Evolutionary conservation across 2,113 vertebrate genomes (phyloP), one percentile per base, ranked within the genome.

Genomic region (Astur gentilis): DNA sequence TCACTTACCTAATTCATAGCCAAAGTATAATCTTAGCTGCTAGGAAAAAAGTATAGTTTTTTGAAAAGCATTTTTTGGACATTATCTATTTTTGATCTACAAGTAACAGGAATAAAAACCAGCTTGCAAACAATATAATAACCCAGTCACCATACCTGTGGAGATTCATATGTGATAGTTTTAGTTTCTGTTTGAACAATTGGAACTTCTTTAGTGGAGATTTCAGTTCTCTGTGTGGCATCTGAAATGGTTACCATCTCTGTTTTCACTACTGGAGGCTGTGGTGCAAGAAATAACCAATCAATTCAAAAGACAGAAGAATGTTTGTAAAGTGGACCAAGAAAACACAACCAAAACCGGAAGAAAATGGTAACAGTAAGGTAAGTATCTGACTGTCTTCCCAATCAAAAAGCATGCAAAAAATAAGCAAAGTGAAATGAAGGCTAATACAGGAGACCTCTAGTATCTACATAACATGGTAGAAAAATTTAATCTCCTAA

Each of bases 171-270:
- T 18, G 99, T 99, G 99, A 99, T 99, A 96, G 99, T 99, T 99
- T 99, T 99, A 97, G 99, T 99, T 98, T 99, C 99, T 57, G 99
- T 99, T 98, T 99, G 99, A 84, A 99, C 99, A 98, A 99, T 99
- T 89, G 99, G 99, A 91, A 99, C 99, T 98, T 99, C 99, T 98
- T 99, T 99, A 97, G 99, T 99, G 72, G 99, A 98, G 97, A 99
- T 99, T 98, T 99, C 99, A 55, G 99, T 99, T 98, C 99, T 99
- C 98, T 99, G 99, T 69, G 99, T 98, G 54, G 99, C 99, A 98
- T 99, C 99, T 96, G 99, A 99, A 98, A 99, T 99, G 94, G 99
- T 99, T 98, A 99, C 99, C 99, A 99, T 99, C 98, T 99, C 99
- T 73, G 99, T 99, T 98, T 99, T 99, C 98, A 99, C 99, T 98